Percentiles rank a stretch among this genome's conserved stretches.
Evolutionary conservation across 2,888 invertebrate species (phyloP).

Genomic region (Leptarthrus brevirostris): DNA sequence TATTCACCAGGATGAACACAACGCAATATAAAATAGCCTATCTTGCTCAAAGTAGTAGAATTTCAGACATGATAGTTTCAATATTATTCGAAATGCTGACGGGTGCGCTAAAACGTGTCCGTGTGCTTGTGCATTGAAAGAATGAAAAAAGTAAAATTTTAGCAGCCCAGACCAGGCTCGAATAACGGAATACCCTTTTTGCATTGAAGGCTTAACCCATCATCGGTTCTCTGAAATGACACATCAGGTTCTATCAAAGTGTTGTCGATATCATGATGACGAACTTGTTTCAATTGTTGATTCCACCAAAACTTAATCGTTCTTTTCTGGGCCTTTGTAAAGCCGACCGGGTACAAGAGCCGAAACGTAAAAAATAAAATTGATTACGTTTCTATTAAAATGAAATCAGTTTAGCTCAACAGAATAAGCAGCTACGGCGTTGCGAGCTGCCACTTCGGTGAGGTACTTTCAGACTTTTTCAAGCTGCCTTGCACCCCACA

Average conservation of each 20-base stretch:
- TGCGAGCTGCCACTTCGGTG: neutral
- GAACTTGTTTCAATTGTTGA: conserved; percentile 53
- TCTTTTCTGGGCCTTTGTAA: conserved; percentile 48
- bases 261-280: conserved; percentile 53
- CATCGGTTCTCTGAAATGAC: conserved; percentile 2
- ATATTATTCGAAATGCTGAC: too few species aligned
- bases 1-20: too few species aligned
- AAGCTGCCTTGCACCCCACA: conserved; percentile 23
- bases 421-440: neutral
- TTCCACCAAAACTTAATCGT: conserved; percentile 52
- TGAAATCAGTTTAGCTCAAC: conserved; percentile 50
- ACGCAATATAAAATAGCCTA: too few species aligned
- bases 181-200: neutral
- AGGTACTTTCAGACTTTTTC: neutral
- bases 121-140: too few species aligned
- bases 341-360: conserved; percentile 3
- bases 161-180: neutral
- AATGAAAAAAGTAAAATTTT: too few species aligned
- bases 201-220: neutral
- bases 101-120: too few species aligned
- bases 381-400: conserved; percentile 55
- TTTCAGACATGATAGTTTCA: too few species aligned
- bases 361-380: conserved; percentile 53
- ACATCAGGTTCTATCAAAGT: conserved; percentile 14
- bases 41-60: too few species aligned